Base-by-base conservation (phyloP, 2,888 invertebrate species). In the Troides helena region DNA sequence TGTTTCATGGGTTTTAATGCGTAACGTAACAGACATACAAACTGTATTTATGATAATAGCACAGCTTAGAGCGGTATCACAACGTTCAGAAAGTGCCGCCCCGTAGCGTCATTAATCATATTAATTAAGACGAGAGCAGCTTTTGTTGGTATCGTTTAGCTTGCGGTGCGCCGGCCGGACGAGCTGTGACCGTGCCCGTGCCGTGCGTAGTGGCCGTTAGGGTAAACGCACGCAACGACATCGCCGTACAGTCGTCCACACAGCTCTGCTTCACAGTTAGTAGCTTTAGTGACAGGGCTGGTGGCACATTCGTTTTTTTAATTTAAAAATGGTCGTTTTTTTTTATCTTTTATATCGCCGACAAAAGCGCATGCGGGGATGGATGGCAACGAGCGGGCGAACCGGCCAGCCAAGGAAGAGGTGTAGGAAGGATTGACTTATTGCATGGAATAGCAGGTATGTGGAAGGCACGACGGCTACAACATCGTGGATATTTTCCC, bases 81-180 rank as follows among this genome's bases (percentile, higher is more conserved):
- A 82, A 87, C 46, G 88, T 88, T 90, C 88, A 88, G 89, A 88
- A 89, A 86, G 83, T 74, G 85, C 90, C 92, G 90, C 87, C 75
- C 81, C 81, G 77, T 78, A 78, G 82, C 79, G 80, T 87, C 91
- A 92, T 92, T 88, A 90, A 92, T 92, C 92, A 92, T 87, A 88
- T 88, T 92, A 92, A 92, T 92, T 91, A 91, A 91, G 91, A 92
- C 87, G 88, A 88, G 86, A 84, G 81, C 79, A 86, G 87, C 87
- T 85, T 89, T 91, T 90, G 91, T 91, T 89, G 85, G 85, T 84
- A 81, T 84, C 84, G 84, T 85, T 87, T 85, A 89, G 88, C 83
- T 86, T 73, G 76, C 72, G 74, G 72, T 76, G 75, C 77, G 30
- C 43, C 7, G 10, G 43, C 43, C 12, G 43, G 8, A 8, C 46